Evolutionary conservation across 2,797 vertebrate genomes (phyloP), one percentile per base, ranked within the genome.

Genomic region (Chaenodraco wilsoni): DNA sequence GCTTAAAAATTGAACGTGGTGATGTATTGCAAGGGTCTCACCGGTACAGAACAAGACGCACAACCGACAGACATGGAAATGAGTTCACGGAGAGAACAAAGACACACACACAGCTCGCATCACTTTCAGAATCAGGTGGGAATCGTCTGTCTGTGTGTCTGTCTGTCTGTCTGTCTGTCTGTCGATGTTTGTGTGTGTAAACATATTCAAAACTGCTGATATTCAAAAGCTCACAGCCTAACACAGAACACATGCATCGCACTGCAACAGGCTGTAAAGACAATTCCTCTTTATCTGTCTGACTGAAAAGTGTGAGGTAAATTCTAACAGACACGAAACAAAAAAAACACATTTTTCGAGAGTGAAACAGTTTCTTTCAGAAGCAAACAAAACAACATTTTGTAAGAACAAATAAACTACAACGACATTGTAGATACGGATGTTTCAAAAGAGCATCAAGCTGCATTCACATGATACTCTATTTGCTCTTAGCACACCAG

Each of bases 1-100:
- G 16, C 27, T 57, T 44, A 52, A 70, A 75, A 81, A 68, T 79
- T 33, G 71, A 82, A 66, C 60, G 58, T 45, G 50, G 67, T 52
- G 41, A 71, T 79, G 60, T 56, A 62, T 5, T 13, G 72, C 65
- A 78, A 31, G 56, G 43, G 54, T 74, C 61, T 74, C 69, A 33
- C 40, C 15, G 50, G 65, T 37, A 60, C 4, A 41, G 31, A 72
- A 15, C 15, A 59, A 76, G 64, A 86, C 50, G 33, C 58, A 45
- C 44, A 46, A n/a, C 59, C 62, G 46, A 63, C 6, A 0, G 64
- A 33, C 58, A 73, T 51, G 31, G 21, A 59, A 50, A 72, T 17
- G 4, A 74, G 52, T 50, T 56, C 60, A 65, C 44, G 27, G 16
- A 14, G 55, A 60, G 17, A 5, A 75, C 15, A 33, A 43, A 49